phyloP scores from a whole-genome alignment of 2,797 vertebrate species.

The Chrysocyon brachyurus region DNA sequence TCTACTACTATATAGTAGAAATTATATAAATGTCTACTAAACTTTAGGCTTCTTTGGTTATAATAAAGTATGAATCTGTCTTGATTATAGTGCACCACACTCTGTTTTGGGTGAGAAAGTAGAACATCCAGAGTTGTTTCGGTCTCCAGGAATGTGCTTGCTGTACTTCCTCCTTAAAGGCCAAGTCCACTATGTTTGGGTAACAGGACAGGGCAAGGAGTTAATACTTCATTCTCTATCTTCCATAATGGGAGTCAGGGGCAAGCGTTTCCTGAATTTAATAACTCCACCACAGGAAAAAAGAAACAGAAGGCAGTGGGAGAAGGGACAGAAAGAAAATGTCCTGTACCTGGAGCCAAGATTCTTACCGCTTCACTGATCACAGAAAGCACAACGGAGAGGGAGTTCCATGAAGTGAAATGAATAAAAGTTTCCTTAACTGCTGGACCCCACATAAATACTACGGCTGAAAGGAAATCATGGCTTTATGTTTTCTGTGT shows the following conservation, averaged over 20 bases:
- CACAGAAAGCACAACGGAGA: neutral
- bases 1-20: no score
- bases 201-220: neutral
- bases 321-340: neutral
- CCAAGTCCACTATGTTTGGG: neutral
- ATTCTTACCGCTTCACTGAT: neutral
- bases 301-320: neutral
- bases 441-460: neutral
- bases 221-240: neutral
- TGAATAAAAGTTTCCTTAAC: neutral
- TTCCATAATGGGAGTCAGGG: neutral
- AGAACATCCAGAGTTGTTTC: neutral
- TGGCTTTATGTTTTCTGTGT: neutral
- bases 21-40: no score
- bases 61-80: neutral
- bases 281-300: constrained; percentile 20
- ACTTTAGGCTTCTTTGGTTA: neutral
- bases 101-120: neutral
- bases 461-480: neutral
- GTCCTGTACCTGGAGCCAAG: neutral
- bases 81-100: neutral
- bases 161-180: neutral
- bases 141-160: neutral
- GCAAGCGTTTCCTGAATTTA: constrained; percentile 48
- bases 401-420: neutral